Percentiles rank a stretch among this genome's conserved stretches.
phyloP scores from a whole-genome alignment of 2,797 vertebrate genomes.

The Oreochromis grahami region DNA sequence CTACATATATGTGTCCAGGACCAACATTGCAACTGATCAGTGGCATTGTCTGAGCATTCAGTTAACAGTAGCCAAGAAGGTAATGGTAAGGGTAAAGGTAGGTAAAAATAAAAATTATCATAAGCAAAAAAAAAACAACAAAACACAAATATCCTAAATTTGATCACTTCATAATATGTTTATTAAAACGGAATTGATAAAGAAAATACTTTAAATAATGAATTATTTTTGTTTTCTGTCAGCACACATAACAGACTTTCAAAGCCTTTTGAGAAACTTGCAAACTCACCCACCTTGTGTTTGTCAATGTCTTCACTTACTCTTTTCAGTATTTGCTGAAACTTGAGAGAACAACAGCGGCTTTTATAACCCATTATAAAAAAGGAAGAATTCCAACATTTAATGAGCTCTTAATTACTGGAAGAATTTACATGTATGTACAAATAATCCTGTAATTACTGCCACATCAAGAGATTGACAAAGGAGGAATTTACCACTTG shows the following conservation, averaged over 20 bases:
- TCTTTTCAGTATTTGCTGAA: too few species aligned
- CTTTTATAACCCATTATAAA: background rate
- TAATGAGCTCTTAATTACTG: accelerated
- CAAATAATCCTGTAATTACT: background rate
- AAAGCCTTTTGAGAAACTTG: too few species aligned
- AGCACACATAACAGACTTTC: too few species aligned
- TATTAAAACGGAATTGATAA: background rate
- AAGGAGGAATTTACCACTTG: background rate
- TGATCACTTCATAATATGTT: accelerated
- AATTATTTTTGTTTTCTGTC: too few species aligned
- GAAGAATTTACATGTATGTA: background rate
- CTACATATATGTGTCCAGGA: accelerated
- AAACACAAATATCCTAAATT: accelerated
- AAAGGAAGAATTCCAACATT: accelerated
- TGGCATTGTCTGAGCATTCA: background rate
- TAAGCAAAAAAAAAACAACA: background rate
- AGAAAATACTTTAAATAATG: too few species aligned
- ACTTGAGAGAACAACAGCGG: too few species aligned
- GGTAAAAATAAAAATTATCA: accelerated
- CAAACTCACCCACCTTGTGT: too few species aligned
- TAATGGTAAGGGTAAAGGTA: accelerated
- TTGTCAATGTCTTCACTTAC: too few species aligned
- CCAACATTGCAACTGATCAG: too few species aligned
- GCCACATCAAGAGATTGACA: background rate
- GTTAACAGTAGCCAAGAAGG: background rate